Base-by-base conservation (phyloP, 1,140 invertebrate genomes). In the Diabrotica undecimpunctata region DNA sequence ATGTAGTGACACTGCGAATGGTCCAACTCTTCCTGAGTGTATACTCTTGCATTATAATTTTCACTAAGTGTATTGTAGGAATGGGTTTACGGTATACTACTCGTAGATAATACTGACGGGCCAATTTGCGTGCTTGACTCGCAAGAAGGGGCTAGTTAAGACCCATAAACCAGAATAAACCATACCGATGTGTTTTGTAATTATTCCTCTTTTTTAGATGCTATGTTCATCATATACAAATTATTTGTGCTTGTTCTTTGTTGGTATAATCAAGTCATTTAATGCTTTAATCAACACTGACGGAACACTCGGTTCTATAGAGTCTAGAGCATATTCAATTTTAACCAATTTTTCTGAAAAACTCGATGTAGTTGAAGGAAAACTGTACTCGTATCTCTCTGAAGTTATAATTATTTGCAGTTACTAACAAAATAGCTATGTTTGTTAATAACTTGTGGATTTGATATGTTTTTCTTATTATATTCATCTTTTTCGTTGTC, bases 181-280 rank as follows among this genome's bases (percentile, higher is more conserved):
- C 92, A 99, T 97, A 39, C 97, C 98, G 75, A 97, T 96, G 74
- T 98, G 95, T 12, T 93, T 88, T 0, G 94, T 96, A 41, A 99
- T 90, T 83, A 92, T 91, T 81, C 99, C 96, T 37, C 99, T 94
- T 82, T 99, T 98, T 74, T 92, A 88, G 7, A 97, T 92, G 78
- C 93, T 96, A 75, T 97, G 94, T 75, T 98, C 95, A 82, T 99
- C 96, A 76, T 96, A 96, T n/a, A 99, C 80, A 70, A 96, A 90
- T n/a, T 95, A 98, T 77, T 98, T 98, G 79, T 97, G 93, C 79
- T 99, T 99, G 77, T 99, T 99, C 80, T 99, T 98, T 46, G 97
- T 99, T 6, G 97, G 98, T 67, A 99, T 87, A 36, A 99, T 98
- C 35, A 99, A 93, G 52, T 95, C 94, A 84, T 97, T 94, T 11